Evolutionary conservation across 2,888 invertebrate species (phyloP).

Genomic region (Pasiphila rectangulata): DNA sequence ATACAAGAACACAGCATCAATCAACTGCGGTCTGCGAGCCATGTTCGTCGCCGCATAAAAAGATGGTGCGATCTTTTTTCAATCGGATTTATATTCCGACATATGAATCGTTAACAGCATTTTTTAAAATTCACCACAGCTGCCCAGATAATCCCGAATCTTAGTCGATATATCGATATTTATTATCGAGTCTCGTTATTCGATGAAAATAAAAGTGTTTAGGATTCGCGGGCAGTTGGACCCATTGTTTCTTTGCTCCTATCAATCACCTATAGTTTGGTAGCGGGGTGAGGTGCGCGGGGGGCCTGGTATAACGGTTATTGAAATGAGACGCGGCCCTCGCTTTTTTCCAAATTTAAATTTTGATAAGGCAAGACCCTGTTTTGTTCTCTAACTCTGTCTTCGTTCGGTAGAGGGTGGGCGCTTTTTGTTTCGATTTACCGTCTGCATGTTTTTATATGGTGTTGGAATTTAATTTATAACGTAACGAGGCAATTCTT

Average conservation of each 20-base stretch:
- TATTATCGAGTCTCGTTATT: constrained; percentile 73
- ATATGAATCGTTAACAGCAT: constrained; percentile 44
- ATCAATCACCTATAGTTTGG: constrained; percentile 75
- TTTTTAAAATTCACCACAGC: constrained; percentile 58
- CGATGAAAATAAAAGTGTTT: constrained; percentile 77
- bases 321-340: constrained; percentile 78
- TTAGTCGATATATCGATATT: constrained; percentile 71
- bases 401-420: constrained; percentile 64
- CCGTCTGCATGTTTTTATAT: constrained; percentile 59
- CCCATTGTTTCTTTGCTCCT: constrained; percentile 76
- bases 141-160: constrained; percentile 63
- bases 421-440: constrained; percentile 63
- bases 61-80: constrained; percentile 34
- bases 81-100: constrained; percentile 33
- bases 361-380: constrained; percentile 79
- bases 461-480: constrained; percentile 49
- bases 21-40: constrained; percentile 27
- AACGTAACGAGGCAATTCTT: constrained; percentile 42
- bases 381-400: constrained; percentile 73
- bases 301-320: constrained; percentile 75
- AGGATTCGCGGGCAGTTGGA: constrained; percentile 70
- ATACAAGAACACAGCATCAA: constrained; percentile 30
- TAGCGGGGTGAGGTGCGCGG: constrained; percentile 43
- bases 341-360: constrained; percentile 80
- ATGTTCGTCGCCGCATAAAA: constrained; percentile 29